phyloP scores from a whole-genome alignment of 2,888 invertebrate genomes.

The Lymantria dispar region DNA sequence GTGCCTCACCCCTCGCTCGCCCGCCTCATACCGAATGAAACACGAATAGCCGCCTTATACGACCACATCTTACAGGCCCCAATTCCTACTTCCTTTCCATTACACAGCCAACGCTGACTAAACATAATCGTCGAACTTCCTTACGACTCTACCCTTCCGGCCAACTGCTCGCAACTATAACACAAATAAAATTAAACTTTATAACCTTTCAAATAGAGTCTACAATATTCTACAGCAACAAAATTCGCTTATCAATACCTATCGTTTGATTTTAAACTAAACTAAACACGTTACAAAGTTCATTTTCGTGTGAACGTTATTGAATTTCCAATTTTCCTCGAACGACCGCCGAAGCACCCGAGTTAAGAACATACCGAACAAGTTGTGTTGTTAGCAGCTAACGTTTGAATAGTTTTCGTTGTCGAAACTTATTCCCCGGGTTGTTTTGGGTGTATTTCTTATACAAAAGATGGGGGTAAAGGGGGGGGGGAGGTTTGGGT shows the following conservation, averaged over 20 bases:
- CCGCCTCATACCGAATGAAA: constrained; percentile 33
- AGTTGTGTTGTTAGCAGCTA: constrained; percentile 75
- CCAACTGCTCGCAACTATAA: constrained; percentile 50
- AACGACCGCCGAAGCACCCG: constrained; percentile 75
- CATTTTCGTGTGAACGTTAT: constrained; percentile 34
- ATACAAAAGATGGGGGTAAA: constrained; percentile 71
- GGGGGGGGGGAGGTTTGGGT: constrained; percentile 51
- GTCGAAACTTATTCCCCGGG: constrained; percentile 73
- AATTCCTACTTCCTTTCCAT: constrained; percentile 82
- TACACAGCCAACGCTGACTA: constrained; percentile 77
- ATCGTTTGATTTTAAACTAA: constrained; percentile 43
- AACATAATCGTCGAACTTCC: constrained; percentile 82
- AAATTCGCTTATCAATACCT: constrained; percentile 41
- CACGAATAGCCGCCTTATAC: constrained; percentile 72
- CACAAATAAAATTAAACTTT: constrained; percentile 51
- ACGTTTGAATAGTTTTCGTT: constrained; percentile 74
- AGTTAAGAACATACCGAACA: constrained; percentile 78
- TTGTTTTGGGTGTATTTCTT: constrained; percentile 75
- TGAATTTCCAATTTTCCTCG: constrained; percentile 76
- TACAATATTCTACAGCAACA: constrained; percentile 25
- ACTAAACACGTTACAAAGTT: constrained; percentile 31
- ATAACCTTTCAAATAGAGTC: constrained; percentile 44
- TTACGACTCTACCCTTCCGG: constrained; percentile 81
- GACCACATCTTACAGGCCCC: constrained; percentile 81
- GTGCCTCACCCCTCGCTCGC: constrained; percentile 23